Evolutionary conservation across 2,888 invertebrate genomes (phyloP).

Genomic region (Clepsis dumicolana): DNA sequence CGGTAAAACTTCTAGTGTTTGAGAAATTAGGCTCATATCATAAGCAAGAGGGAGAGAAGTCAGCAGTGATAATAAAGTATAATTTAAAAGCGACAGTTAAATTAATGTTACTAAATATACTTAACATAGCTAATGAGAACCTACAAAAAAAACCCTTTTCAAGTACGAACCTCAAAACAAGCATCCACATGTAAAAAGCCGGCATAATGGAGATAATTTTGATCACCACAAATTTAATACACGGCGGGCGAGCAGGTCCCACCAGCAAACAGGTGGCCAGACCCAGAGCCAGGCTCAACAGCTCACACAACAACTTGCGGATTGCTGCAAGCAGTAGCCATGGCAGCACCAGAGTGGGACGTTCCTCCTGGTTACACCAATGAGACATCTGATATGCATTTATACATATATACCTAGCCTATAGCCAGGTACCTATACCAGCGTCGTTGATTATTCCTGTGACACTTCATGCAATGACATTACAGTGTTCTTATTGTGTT

Average conservation of each 20-base stretch:
- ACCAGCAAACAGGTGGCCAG: slow-evolving; percentile 79
- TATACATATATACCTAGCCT: too few species aligned
- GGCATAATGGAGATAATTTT: slow-evolving; percentile 78
- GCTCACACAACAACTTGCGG: slow-evolving; percentile 76
- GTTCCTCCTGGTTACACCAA: slow-evolving; percentile 73
- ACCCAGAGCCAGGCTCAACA: slow-evolving; percentile 76
- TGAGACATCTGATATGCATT: not conserved
- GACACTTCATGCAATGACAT: too few species aligned
- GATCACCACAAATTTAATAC: slow-evolving; percentile 79
- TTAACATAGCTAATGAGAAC: too few species aligned
- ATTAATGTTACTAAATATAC: too few species aligned
- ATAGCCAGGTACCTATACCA: too few species aligned
- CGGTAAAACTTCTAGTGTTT: too few species aligned
- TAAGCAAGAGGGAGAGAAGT: too few species aligned
- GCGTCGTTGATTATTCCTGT: too few species aligned
- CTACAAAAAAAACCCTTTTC: not conserved
- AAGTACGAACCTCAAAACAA: slow-evolving; percentile 73
- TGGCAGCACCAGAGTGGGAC: slow-evolving; percentile 79
- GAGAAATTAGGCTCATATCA: too few species aligned
- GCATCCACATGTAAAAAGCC: slow-evolving; percentile 82
- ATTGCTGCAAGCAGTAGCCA: slow-evolving; percentile 83
- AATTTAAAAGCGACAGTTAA: too few species aligned
- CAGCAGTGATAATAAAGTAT: too few species aligned
- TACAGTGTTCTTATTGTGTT: too few species aligned
- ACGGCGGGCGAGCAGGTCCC: slow-evolving; percentile 76